Base-by-base conservation (phyloP, 2,113 vertebrate species). In the Ammodytes dubius region DNA sequence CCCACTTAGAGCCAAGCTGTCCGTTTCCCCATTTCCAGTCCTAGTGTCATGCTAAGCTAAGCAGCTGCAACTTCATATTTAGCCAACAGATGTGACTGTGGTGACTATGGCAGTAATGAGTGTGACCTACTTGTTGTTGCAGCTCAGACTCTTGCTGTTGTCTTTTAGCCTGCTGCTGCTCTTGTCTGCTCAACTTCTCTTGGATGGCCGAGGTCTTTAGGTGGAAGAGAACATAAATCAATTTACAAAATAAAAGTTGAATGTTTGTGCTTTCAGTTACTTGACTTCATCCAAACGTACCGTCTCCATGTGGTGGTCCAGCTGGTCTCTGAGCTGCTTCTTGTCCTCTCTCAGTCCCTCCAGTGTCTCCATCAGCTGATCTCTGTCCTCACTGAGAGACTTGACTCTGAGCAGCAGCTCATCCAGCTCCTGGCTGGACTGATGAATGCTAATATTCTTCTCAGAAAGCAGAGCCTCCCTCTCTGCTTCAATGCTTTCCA, bases 381-480 rank as follows among this genome's bases (percentile, higher is more conserved):
- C 69, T 10, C 65, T 67, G 15, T 93, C 88, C 76, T 86, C 77
- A 13, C 45, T 66, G 54, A 92, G 74, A 45, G 77, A 35, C 0
- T 11, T 67, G 35, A 88, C 4, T 12, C 42, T 83, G 45, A 43
- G 3, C 39, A 42, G 70, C 19, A 86, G 72, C 72, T 68, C 66
- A 54, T 90, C 76, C n/a, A 50, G 43, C 70, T 92, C 78, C 52
- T 83, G 69, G 6, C 61, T 0, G 2, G 68, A 49, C 8, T 2
- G 66, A 14, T 61, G 82, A 73, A 4, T 0, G 50, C 1, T 9
- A 13, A 4, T 0, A 0, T 37, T 14, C 50, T 39, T 65, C 50
- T 56, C 61, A 8, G 6, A 65, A 9, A 74, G 43, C 57, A 91
- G 77, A 8, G 4, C 0, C n/a, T 90, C 79, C 71, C 89, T 83